These are phyloP conservation scores for Cephus pulcher DNA, from an alignment of 2,888 invertebrate species.

Conservation along the genomic window DNA sequence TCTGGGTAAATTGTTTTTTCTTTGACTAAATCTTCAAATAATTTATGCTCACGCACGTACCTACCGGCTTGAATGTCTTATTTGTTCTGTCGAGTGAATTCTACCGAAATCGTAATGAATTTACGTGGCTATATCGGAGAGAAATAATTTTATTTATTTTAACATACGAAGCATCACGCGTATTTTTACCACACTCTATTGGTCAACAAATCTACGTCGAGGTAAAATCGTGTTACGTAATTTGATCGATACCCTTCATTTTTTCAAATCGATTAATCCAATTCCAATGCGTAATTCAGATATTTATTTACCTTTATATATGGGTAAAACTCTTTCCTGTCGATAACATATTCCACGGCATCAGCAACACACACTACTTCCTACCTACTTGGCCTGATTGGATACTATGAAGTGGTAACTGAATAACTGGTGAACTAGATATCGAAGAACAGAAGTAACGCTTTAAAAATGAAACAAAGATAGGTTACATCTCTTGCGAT, in stretches of 20 bases:
- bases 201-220: too few relatives aligned
- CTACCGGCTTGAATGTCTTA: neutral
- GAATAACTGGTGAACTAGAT: neutral
- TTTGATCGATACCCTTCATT: neutral
- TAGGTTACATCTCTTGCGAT: neutral
- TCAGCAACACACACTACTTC: neutral
- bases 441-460: neutral
- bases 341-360: neutral
- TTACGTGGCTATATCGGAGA: neutral
- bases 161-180: neutral
- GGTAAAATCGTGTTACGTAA: neutral
- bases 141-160: neutral
- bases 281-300: neutral
- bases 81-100: neutral
- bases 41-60: neutral
- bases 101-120: neutral
- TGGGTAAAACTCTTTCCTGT: neutral
- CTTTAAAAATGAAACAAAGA: neutral
- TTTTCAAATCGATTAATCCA: neutral
- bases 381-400: neutral
- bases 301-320: neutral
- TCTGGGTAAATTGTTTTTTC: neutral
- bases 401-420: neutral
- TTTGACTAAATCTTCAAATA: neutral
- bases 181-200: neutral